These are phyloP conservation scores for Anolis apletophallus DNA, from an alignment of 2,797 vertebrate genomes.

Conservation along the genomic window DNA sequence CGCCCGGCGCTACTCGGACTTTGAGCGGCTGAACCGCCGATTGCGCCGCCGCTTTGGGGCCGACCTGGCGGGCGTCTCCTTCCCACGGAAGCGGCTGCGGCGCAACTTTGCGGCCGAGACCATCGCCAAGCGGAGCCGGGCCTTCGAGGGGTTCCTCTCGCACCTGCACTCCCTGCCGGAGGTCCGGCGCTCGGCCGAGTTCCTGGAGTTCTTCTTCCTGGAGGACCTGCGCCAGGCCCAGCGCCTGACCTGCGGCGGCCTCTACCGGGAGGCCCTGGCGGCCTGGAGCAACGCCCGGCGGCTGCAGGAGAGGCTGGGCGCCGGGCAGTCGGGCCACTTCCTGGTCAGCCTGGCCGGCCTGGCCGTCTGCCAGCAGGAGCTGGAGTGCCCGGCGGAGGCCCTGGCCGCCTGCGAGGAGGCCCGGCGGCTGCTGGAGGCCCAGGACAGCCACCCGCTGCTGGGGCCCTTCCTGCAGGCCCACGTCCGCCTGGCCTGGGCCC, in stretches of 20 bases:
- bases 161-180: slow-evolving; percentile 86
- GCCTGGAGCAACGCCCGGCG: slow-evolving; percentile 87
- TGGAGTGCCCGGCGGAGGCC: slow-evolving; percentile 85
- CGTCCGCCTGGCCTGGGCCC: slow-evolving; percentile 90
- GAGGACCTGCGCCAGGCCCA: slow-evolving; percentile 85
- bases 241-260: slow-evolving; percentile 86
- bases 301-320: slow-evolving; percentile 88
- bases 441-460: slow-evolving; percentile 81
- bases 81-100: slow-evolving; percentile 91
- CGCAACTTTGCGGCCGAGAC: slow-evolving; percentile 92
- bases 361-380: slow-evolving; percentile 89
- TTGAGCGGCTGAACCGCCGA: slow-evolving; percentile 85
- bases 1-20: slow-evolving; percentile 91
- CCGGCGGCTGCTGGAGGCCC: slow-evolving; percentile 80
- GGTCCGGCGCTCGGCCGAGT: slow-evolving; percentile 81
- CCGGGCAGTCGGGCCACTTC: slow-evolving; percentile 72
- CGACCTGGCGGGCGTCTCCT: slow-evolving; percentile 87
- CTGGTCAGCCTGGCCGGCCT: slow-evolving; percentile 89
- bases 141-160: slow-evolving; percentile 93
- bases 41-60: slow-evolving; percentile 84
- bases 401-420: slow-evolving; percentile 87
- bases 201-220: slow-evolving; percentile 91
- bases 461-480: slow-evolving; percentile 86
- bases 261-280: slow-evolving; percentile 86
- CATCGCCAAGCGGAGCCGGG: slow-evolving; percentile 92